Evolutionary conservation across 1,140 invertebrate species (phyloP).

Genomic region (Vollenhovia emeryi): DNA sequence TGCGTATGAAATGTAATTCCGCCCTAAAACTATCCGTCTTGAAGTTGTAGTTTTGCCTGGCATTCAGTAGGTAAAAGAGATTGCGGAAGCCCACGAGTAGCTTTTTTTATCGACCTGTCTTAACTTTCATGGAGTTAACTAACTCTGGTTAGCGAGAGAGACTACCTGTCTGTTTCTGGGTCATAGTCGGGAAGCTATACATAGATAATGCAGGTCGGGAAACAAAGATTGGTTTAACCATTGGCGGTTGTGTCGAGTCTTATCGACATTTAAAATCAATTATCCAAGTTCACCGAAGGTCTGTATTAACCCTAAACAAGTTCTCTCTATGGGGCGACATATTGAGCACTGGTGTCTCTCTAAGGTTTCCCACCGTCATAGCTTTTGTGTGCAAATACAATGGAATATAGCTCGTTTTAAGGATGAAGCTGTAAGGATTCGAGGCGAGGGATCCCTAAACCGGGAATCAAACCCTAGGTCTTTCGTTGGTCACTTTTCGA

Average conservation of each 20-base stretch:
- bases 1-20: neutral
- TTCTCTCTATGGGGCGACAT: neutral
- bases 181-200: constrained; percentile 15
- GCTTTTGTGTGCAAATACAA: neutral
- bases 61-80: neutral
- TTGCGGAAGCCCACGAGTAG: constrained; percentile 22
- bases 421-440: neutral
- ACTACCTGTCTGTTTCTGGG: constrained; percentile 35
- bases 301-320: neutral
- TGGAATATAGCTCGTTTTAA: neutral
- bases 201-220: constrained; percentile 37
- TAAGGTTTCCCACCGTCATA: neutral
- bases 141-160: constrained; percentile 33
- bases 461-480: neutral
- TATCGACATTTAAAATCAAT: constrained; percentile 2
- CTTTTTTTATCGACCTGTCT: constrained; percentile 45
- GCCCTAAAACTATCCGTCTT: neutral
- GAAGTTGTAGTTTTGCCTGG: constrained; percentile 11
- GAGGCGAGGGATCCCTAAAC: neutral
- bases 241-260: neutral
- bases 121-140: constrained; percentile 39
- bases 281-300: neutral
- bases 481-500: neutral
- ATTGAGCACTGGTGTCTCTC: neutral
- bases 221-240: constrained; percentile 35